Conservation (phyloP, 2,888 invertebrate genomes). For the Melanchra persicariae region DNA sequence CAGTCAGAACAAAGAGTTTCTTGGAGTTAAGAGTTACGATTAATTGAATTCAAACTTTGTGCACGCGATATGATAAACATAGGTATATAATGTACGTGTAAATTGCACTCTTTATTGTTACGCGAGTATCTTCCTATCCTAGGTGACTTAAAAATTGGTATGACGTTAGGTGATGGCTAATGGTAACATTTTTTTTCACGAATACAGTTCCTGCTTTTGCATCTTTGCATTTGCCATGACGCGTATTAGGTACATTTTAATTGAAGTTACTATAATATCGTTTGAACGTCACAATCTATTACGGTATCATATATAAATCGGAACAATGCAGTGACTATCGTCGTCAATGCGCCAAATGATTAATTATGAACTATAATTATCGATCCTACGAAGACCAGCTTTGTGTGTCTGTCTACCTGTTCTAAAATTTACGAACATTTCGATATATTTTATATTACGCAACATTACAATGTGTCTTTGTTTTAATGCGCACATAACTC, state of each 20-base stretch:
- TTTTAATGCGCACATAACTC: not conserved
- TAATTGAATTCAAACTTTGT: slow-evolving; percentile 12
- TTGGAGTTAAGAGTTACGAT: slow-evolving; percentile 14
- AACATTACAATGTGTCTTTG: not conserved
- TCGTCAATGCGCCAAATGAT: not conserved
- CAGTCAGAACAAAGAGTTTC: slow-evolving; percentile 47
- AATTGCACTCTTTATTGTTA: not conserved
- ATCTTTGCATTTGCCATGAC: not conserved
- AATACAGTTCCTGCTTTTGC: not conserved
- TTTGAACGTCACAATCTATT: not conserved
- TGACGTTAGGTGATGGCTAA: not conserved
- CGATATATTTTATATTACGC: not conserved
- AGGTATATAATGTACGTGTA: not conserved
- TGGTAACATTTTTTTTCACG: not conserved
- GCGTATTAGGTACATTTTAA: not conserved
- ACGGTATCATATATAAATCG: not conserved
- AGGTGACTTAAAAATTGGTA: not conserved
- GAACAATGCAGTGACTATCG: not conserved
- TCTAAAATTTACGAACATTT: not conserved
- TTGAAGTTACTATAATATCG: not conserved
- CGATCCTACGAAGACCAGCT: not conserved
- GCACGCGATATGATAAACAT: slow-evolving; percentile 41
- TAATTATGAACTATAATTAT: slow-evolving; percentile 1
- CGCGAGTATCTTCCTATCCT: not conserved
- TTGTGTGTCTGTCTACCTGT: not conserved